Evolutionary conservation across 2,797 vertebrate species (phyloP).

Genomic region (Intellagama lesueurii): DNA sequence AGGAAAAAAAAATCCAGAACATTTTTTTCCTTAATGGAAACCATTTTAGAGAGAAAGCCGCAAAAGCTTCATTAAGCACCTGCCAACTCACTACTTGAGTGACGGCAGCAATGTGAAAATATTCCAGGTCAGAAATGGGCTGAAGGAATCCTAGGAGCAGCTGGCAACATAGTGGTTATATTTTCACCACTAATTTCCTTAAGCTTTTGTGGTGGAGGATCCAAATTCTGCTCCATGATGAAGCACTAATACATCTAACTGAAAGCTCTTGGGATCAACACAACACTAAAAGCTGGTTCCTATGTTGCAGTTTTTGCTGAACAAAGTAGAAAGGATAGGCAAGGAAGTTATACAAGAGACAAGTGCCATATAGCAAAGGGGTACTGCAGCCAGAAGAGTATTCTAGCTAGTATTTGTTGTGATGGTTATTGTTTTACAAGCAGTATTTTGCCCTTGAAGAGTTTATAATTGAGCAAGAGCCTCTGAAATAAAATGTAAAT

Average conservation of each 20-base stretch:
- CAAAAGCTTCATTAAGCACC: neutral
- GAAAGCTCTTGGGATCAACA: neutral
- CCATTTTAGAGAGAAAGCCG: neutral
- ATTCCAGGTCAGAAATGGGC: neutral
- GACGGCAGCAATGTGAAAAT: slow-evolving; percentile 5
- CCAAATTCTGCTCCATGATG: neutral
- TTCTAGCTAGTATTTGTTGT: neutral
- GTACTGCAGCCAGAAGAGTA: too few species aligned
- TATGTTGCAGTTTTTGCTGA: neutral
- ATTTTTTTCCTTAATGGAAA: neutral
- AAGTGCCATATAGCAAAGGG: neutral
- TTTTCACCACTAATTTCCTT: neutral
- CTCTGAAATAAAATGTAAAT: neutral
- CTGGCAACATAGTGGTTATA: slow-evolving; percentile 12
- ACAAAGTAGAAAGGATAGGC: neutral
- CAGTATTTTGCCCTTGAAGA: too few species aligned
- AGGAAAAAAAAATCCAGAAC: neutral
- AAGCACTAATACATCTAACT: neutral
- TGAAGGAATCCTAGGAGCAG: slow-evolving; percentile 20
- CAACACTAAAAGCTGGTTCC: neutral
- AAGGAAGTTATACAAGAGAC: neutral
- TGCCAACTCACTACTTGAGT: neutral
- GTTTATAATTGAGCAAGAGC: neutral
- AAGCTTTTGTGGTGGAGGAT: neutral
- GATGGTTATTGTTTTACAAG: too few species aligned